Base-by-base conservation (phyloP, 2,113 vertebrate genomes). In the Crotalus tigris region DNA sequence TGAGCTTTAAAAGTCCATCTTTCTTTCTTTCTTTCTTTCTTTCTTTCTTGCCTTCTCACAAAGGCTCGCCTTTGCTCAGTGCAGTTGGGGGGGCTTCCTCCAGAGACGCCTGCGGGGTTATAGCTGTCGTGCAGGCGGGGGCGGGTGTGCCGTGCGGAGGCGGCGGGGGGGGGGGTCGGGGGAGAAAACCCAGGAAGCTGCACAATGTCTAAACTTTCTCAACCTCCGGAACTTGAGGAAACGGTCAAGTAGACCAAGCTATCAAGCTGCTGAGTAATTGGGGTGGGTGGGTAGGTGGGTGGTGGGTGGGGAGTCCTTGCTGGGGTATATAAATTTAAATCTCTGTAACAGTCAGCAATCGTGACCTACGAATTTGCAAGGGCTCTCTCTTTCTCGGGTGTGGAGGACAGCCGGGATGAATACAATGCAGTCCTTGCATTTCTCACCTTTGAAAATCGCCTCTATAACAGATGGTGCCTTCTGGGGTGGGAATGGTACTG, bases 1-100 rank as follows among this genome's bases (percentile, higher is more conserved):
- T 97, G 95, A 96, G 96, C 92, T 5, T 0, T 21, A 59, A n/a
- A 10, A 17, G 9, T 2, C 33, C 17, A 21, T 85, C 54, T 89
- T 93, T 92, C 10, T 10, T 29, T n/a, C 11, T 3, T 15, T 24
- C 7, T 33, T 33, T 33, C n/a, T n/a, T n/a, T n/a, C n/a, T 59
- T 58, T 23, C 61, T 69, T 69, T 33, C 64, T 3, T 33, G 33
- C n/a, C n/a, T 75, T 3, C 69, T 33, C n/a, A 39, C n/a, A 33
- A 6, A 75, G 64, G 64, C n/a, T 33, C 29, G 64, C 44, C 39
- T 39, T 39, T 39, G 39, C 39, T 39, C 39, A 39, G 44, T 44
- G 44, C 44, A 44, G 44, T 44, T 3, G 2, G 44, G 44, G 44
- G 64, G n/a, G 29, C 64, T 75, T 75, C 64, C 64, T 17, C n/a